phyloP scores from a whole-genome alignment of 2,888 invertebrate genomes.

The Apotomis turbidana region DNA sequence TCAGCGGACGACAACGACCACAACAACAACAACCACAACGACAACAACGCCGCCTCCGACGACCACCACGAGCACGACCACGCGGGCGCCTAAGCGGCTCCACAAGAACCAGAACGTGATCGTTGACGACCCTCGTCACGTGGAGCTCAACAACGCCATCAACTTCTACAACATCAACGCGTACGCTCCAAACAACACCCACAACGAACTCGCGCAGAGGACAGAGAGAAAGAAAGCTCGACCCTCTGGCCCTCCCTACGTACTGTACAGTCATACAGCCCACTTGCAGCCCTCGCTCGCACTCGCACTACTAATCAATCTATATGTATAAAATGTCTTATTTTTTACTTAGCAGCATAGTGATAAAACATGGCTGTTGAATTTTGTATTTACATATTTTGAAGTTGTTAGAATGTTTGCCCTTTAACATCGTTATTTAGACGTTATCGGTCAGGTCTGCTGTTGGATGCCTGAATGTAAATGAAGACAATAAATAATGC shows the following conservation, averaged over 20 bases:
- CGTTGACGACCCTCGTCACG: constrained; percentile 68
- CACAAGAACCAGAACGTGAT: constrained; percentile 74
- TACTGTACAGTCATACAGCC: constrained; percentile 57
- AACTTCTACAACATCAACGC: constrained; percentile 69
- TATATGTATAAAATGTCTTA: constrained; percentile 54
- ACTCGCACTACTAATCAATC: constrained; percentile 47
- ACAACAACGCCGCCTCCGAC: constrained; percentile 69
- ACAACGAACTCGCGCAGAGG: constrained; percentile 73
- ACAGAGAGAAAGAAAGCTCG: constrained; percentile 75
- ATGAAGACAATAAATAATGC: constrained; percentile 67
- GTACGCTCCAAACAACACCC: constrained; percentile 63
- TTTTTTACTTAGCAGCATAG: constrained; percentile 58
- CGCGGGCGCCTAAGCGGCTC: constrained; percentile 69
- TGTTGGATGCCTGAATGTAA: constrained; percentile 62
- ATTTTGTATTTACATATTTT: constrained; percentile 74
- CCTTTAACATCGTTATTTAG: constrained; percentile 67
- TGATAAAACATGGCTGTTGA: constrained; percentile 81
- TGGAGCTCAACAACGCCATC: constrained; percentile 69
- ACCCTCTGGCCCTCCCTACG: constrained; percentile 73
- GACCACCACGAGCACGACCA: constrained; percentile 60
- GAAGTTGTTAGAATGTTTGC: constrained; percentile 73
- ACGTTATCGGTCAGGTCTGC: constrained; percentile 54
- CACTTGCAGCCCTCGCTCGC: constrained; percentile 27
- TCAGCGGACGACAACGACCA: constrained; percentile 66
- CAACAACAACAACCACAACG: constrained; percentile 73